Conservation (phyloP, 2,888 invertebrate genomes). For the Campoplex nolae region DNA sequence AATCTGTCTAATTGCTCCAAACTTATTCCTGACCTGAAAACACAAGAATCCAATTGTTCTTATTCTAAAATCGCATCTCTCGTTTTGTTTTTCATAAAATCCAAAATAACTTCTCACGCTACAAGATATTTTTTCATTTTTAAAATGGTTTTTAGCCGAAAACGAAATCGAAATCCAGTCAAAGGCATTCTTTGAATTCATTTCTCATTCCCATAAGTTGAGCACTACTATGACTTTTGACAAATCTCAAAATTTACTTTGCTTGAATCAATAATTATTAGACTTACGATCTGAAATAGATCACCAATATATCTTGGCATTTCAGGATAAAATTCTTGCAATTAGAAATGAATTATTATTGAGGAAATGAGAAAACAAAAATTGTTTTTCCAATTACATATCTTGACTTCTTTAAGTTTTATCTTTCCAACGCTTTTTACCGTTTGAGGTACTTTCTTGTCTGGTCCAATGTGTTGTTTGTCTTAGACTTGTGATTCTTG, state of each 20-base stretch:
- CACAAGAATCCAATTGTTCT: neutral
- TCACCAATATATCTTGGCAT: too few relatives aligned
- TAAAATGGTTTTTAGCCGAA: neutral
- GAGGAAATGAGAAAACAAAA: neutral
- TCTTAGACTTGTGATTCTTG: constrained; percentile 36
- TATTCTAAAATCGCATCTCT: neutral
- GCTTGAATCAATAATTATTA: neutral
- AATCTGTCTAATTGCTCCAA: constrained; percentile 89
- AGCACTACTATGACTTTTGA: neutral
- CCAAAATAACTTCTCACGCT: neutral
- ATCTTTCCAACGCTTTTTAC: constrained; percentile 73
- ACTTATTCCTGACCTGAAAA: constrained; percentile 87
- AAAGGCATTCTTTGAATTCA: neutral
- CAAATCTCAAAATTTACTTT: neutral
- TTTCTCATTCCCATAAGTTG: neutral
- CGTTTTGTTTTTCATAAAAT: neutral
- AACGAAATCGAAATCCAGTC: neutral
- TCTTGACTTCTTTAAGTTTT: neutral
- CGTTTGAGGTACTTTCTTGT: constrained; percentile 87
- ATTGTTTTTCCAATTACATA: neutral
- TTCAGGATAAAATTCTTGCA: neutral
- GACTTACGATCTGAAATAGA: too few relatives aligned
- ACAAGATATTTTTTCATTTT: neutral
- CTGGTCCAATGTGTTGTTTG: constrained; percentile 84
- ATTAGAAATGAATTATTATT: neutral